Evolutionary conservation across 2,797 vertebrate genomes (phyloP), one percentile per base, ranked within the genome.

Genomic region (Xenentodon cancila): DNA sequence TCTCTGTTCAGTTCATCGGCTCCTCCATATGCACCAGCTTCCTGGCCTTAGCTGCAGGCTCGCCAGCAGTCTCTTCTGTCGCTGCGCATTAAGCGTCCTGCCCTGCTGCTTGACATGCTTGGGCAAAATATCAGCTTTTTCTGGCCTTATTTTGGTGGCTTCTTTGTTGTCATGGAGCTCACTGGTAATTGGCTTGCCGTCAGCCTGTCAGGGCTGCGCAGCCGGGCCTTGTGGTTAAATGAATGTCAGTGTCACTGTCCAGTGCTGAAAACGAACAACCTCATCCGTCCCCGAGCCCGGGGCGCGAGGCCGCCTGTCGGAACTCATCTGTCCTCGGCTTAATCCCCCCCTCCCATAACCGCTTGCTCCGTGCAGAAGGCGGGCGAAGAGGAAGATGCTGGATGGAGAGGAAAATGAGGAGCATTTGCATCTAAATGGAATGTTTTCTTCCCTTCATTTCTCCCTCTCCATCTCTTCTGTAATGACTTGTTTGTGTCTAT

Each of bases 341-440:
- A 84, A 86, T 80, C 62, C 81, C 59, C 42, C 56, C 43, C 40
- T 9, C 56, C 43, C 42, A 1, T 22, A 20, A 42, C 53, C 50
- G 32, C 34, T 50, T 59, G 68, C 50, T 80, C 66, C 17, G 7
- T 16, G 37, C 74, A 9, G 64, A 42, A 51, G 69, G 32, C 17
- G 68, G 71, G 60, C 16, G 56, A 59, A 63, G 73, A 61, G 68
- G 44, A 40, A 30, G 71, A 58, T 69, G 64, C 57, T 48, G 51
- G 69, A 60, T 32, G 0, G 64, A 27, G 64, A 62, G 50, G 70
- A 55, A 80, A 81, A 82, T 62, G 82, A 88, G 74, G 71, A 72
- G 64, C 81, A 92, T 92, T 92, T 92, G 91, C 91, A 92, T 92
- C 85, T 91, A 91, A 92, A 92, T 92, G 84, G 87, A 79, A 87